These are phyloP conservation scores for Manis pentadactyla DNA, from an alignment of 2,797 vertebrate species.

Conservation along the genomic window DNA sequence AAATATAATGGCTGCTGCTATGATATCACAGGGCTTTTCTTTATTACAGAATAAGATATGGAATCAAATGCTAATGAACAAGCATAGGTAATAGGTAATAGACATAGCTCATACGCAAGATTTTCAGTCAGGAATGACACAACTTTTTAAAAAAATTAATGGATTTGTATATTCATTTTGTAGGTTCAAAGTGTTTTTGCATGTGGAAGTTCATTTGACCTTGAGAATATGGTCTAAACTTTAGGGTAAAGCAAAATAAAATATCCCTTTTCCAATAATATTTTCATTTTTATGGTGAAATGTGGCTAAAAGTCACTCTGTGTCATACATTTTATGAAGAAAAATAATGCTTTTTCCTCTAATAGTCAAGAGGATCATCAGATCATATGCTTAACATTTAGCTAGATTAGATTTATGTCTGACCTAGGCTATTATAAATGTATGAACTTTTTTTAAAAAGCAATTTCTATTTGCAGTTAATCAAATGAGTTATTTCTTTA, in stretches of 20 bases:
- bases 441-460: conserved; percentile 83
- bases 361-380: conserved; percentile 79
- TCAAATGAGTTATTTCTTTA: conserved; percentile 86
- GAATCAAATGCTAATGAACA: background rate
- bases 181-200: background rate
- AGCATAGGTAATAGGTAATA: background rate
- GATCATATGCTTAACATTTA: conserved; percentile 83
- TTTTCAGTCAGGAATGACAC: background rate
- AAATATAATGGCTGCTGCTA: background rate
- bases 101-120: background rate
- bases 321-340: conserved; percentile 62
- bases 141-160: background rate
- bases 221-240: conserved; percentile 16
- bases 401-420: conserved; percentile 77
- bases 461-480: conserved; percentile 87
- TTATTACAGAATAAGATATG: background rate
- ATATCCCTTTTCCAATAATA: background rate
- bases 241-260: conserved; percentile 40
- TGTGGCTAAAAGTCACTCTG: conserved; percentile 40
- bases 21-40: background rate
- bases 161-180: background rate
- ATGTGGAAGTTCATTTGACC: conserved; percentile 24
- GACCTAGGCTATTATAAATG: conserved; percentile 82
- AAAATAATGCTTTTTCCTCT: conserved; percentile 79
- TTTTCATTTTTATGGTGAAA: conserved; percentile 65